Conservation (phyloP, 2,113 vertebrate genomes). For the Myrmecobius fasciatus region DNA sequence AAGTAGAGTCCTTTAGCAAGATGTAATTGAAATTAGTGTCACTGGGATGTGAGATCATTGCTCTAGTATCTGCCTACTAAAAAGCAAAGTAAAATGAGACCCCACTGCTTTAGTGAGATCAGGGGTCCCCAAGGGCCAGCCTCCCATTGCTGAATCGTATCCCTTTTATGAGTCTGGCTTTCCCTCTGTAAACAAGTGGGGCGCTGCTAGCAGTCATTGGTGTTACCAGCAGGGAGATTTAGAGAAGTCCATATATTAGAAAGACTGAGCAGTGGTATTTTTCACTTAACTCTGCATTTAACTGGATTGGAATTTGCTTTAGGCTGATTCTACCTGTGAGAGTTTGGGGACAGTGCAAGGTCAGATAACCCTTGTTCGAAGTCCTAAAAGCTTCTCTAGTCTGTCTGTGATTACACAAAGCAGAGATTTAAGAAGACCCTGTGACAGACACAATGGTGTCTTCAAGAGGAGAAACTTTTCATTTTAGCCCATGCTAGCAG, state of each 20-base stretch:
- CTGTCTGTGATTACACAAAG: background rate
- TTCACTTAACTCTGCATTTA: constrained; percentile 5
- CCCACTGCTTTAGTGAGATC: background rate
- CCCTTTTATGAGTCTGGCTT: background rate
- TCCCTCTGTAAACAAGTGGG: background rate
- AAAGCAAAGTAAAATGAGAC: background rate
- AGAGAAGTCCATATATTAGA: constrained; percentile 10
- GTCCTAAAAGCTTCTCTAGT: background rate
- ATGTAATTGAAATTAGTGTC: background rate
- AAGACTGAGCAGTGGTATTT: background rate
- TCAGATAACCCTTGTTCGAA: background rate
- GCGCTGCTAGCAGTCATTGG: background rate
- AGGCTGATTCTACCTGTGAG: background rate
- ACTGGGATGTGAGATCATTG: background rate
- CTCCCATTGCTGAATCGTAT: background rate
- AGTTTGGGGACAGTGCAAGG: background rate
- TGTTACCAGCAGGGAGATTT: background rate
- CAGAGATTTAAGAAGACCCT: background rate
- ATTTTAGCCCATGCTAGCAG: background rate
- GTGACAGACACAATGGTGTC: background rate
- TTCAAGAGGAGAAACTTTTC: constrained; percentile 7
- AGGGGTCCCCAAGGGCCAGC: background rate
- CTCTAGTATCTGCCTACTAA: background rate
- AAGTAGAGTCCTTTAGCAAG: background rate
- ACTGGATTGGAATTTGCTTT: background rate